Evolutionary conservation across 2,113 vertebrate genomes (phyloP).

Genomic region (Willisornis vidua): DNA sequence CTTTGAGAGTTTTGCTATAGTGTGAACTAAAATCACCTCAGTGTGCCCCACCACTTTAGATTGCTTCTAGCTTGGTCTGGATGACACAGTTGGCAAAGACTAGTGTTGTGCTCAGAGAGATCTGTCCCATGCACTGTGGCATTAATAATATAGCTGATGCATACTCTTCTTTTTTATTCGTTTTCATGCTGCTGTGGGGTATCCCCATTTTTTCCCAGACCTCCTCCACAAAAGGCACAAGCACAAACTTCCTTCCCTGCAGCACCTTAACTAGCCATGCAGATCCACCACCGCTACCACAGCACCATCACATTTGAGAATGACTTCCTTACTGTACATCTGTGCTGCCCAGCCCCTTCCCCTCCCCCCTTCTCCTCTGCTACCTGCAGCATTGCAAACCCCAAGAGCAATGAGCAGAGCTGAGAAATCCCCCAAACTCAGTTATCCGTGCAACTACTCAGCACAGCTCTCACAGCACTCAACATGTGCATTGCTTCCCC

Average conservation of each 20-base stretch:
- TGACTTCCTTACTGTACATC: slow-evolving; percentile 57
- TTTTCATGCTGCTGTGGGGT: not conserved
- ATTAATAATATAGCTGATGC: not conserved
- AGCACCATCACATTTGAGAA: slow-evolving; percentile 30
- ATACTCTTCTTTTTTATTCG: not conserved
- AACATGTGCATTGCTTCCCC: not conserved
- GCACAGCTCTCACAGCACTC: slow-evolving; percentile 16
- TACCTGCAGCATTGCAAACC: slow-evolving; percentile 31
- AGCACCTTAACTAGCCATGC: not conserved
- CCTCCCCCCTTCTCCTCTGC: slow-evolving; percentile 32
- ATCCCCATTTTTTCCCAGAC: not conserved
- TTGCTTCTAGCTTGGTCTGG: not conserved
- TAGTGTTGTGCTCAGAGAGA: not conserved
- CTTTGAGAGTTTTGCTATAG: not conserved
- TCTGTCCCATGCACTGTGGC: not conserved
- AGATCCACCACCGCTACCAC: slow-evolving; percentile 4
- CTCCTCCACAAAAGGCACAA: slow-evolving; percentile 11
- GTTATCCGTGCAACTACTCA: slow-evolving; percentile 58
- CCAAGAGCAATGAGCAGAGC: slow-evolving; percentile 50
- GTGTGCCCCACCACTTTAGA: not conserved
- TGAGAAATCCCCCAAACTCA: slow-evolving; percentile 66
- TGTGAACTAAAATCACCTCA: not conserved
- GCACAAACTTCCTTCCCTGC: slow-evolving; percentile 35
- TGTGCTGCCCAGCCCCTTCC: slow-evolving; percentile 24
- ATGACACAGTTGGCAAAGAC: not conserved